Base-by-base conservation (phyloP, 2,113 vertebrate genomes). In the Eurypyga helias region DNA sequence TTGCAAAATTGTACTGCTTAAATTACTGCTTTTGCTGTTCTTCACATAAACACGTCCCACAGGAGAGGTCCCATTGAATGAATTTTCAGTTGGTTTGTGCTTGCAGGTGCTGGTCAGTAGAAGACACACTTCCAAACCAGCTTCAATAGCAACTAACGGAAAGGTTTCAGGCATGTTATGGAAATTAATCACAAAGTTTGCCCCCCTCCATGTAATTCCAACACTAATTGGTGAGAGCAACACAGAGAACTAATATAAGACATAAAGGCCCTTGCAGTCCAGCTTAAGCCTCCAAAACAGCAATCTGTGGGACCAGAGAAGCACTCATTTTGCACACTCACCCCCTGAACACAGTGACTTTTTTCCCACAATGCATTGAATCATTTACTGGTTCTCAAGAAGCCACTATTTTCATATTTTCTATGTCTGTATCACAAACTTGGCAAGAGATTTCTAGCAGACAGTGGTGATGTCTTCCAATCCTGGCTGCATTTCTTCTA, bases 91-190 rank as follows among this genome's bases (percentile, higher is more conserved):
- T 6, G 25, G 9, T 78, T 92, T 60, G 38, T 51, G 60, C 36
- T 96, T 89, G 34, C 46, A 48, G 21, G 18, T 34, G 38, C 26
- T 5, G 15, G 49, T 67, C 82, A 72, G 77, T 25, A 79, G 77
- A 89, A 94, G 51, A 43, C n/a, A 60, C 7, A 2, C 28, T 88
- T 95, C 54, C 87, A 84, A 79, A 65, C 21, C 46, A 41, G 43
- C 23, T 87, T 38, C 0, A 0, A 76, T 34, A 13, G 31, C 69
- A 85, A 4, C 26, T 25, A 45, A n/a, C 1, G 4, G 36, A 41
- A 79, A 88, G 7, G 13, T 89, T 82, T 65, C 66, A 65, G 69
- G 15, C 10, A 10, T 2, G 7, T 38, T 65, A 29, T 7, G 8
- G 82, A 83, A 72, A 28, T 24, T 15, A 23, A 11, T 28, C 52